phyloP scores from a whole-genome alignment of 2,113 vertebrate genomes.

The Pholis gunnellus region DNA sequence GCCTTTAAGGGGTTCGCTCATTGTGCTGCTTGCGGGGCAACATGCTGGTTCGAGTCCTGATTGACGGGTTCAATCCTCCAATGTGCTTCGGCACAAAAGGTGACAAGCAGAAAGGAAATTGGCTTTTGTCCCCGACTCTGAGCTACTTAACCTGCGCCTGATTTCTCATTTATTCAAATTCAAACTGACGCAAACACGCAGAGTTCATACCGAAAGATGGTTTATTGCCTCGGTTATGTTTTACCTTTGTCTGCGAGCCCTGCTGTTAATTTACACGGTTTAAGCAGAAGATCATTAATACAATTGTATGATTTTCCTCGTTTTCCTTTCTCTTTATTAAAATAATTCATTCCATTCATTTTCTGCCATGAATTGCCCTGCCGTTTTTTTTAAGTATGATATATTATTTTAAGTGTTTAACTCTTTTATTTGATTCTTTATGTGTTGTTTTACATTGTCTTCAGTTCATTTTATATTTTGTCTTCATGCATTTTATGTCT shows the following conservation, averaged over 20 bases:
- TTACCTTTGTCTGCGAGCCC: background rate
- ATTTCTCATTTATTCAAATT: slow-evolving; percentile 75
- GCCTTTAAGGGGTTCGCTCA: slow-evolving; percentile 80
- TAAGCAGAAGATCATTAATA: background rate
- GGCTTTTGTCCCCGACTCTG: slow-evolving; percentile 87
- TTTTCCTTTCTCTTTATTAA: background rate
- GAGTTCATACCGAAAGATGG: background rate
- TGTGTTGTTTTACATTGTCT: background rate
- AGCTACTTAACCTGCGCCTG: slow-evolving; percentile 90
- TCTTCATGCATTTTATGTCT: background rate
- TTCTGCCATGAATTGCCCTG: background rate
- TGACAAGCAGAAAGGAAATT: slow-evolving; percentile 92
- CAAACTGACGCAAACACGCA: background rate
- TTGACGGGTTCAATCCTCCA: slow-evolving; percentile 92
- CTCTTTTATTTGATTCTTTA: background rate
- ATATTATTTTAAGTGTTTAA: background rate
- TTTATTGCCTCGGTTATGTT: background rate
- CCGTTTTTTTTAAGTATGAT: background rate
- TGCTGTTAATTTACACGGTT: background rate
- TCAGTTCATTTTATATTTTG: background rate
- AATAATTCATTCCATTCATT: background rate
- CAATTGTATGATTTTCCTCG: background rate
- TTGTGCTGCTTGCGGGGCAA: slow-evolving; percentile 89
- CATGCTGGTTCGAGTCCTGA: slow-evolving; percentile 88
- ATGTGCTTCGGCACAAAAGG: slow-evolving; percentile 89